Base-by-base conservation (phyloP, 1,140 invertebrate species). In the Procambarus clarkii region DNA sequence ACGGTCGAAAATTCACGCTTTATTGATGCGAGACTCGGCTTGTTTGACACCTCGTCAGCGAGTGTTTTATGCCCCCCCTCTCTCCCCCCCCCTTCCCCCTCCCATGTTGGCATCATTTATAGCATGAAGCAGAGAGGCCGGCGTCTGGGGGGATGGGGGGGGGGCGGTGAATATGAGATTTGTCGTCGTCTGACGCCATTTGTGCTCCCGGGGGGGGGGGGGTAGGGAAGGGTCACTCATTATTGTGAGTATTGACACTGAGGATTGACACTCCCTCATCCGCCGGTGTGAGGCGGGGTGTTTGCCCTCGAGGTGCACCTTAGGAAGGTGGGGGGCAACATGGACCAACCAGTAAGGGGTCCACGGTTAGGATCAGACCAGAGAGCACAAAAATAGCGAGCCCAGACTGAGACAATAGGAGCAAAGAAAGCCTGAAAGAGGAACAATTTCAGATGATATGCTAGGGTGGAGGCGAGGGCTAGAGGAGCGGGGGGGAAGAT, bases 151-250 rank as follows among this genome's bases (percentile, higher is more conserved):
- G 83, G 83, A n/a, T 45, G 48, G n/a, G 34, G 34, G 34, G 34
- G 34, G 34, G 34, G 34, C 34, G n/a, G 64, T 71, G 83, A 85
- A 85, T 85, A 85, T 85, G 83, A 85, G 83, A 85, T 85, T 85
- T 85, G 48, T 85, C 83, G 34, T 48, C 34, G 15, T 21, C 34
- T 8, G 83, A 71, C 83, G 58, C 60, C 83, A 85, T 85, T 85
- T 85, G 83, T 85, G 64, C 34, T 34, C 34, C 34, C 64, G 64
- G 34, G 83, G 46, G 74, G 83, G 60, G 34, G 0, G 34, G 34
- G 34, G 34, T 34, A 34, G 34, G 34, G 34, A 34, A 34, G 34
- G 34, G 34, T 34, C 34, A 34, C 34, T 34, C 34, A 34, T 34
- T 34, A 34, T 34, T 34, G 0, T 0, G 34, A 34, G 34, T 34